Conservation (phyloP, 2,888 invertebrate genomes). For the Stratiomys singularior region DNA sequence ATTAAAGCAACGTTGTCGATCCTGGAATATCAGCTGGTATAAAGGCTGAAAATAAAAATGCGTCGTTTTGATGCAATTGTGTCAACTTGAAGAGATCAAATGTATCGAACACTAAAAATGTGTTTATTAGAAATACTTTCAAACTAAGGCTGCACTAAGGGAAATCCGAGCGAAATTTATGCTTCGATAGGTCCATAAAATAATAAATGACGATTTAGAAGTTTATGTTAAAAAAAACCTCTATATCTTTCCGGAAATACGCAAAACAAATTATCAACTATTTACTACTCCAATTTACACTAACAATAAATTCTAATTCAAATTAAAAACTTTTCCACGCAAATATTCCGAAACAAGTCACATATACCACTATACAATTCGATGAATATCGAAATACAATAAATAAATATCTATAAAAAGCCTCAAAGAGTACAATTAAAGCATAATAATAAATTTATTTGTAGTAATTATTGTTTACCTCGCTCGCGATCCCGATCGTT, state of each 20-base stretch:
- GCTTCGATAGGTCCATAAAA: too few species aligned
- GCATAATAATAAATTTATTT: constrained; percentile 3
- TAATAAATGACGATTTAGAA: too few species aligned
- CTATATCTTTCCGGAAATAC: too few species aligned
- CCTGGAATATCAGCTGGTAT: constrained; percentile 63
- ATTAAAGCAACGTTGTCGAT: constrained; percentile 54
- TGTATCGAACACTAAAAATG: neutral
- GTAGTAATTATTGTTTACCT: constrained; percentile 68
- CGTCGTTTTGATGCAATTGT: constrained; percentile 18
- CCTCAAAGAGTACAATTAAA: neutral
- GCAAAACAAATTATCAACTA: too few species aligned
- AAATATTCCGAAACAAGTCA: too few species aligned
- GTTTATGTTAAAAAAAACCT: too few species aligned
- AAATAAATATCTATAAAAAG: neutral
- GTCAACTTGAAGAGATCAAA: neutral
- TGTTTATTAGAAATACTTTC: neutral
- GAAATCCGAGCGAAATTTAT: too few species aligned
- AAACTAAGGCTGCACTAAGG: neutral
- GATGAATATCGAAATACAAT: neutral
- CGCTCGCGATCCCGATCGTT: constrained; percentile 76
- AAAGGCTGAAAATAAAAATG: constrained; percentile 61
- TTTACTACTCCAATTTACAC: too few species aligned
- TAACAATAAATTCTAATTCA: too few species aligned
- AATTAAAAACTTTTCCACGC: too few species aligned
- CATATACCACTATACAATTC: too few species aligned